Percentiles rank a stretch among this genome's conserved stretches.
These are phyloP conservation scores for Eupsilia transversa DNA, from an alignment of 2,888 invertebrate genomes.

Conservation along the genomic window DNA sequence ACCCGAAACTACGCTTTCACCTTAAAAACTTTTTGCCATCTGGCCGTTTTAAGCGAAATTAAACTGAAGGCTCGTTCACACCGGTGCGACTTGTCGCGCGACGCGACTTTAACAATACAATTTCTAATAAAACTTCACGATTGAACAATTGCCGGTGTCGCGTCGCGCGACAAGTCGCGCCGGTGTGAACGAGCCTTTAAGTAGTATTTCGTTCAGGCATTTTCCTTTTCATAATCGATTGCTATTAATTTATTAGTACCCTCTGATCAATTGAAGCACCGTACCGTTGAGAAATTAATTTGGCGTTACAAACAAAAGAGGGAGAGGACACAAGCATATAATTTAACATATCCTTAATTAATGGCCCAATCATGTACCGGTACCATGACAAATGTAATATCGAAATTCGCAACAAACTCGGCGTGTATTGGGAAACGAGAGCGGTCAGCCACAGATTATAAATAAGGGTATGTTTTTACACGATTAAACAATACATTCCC, in stretches of 20 bases:
- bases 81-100: too few relatives aligned
- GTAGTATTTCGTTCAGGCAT: not conserved
- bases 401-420: slow-evolving; percentile 46
- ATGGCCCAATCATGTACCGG: slow-evolving; percentile 62
- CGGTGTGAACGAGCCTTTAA: too few relatives aligned
- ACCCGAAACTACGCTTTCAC: not conserved
- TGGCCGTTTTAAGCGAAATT: slow-evolving; percentile 29
- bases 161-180: too few relatives aligned
- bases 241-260: slow-evolving; percentile 45
- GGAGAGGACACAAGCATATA: slow-evolving; percentile 58
- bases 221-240: slow-evolving; percentile 26
- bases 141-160: too few relatives aligned
- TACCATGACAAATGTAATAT: slow-evolving; percentile 67
- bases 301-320: slow-evolving; percentile 43
- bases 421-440: slow-evolving; percentile 16
- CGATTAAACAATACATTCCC: slow-evolving; percentile 29
- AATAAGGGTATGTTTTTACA: slow-evolving; percentile 46
- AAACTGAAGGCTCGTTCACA: too few relatives aligned
- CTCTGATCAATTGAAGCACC: slow-evolving; percentile 39
- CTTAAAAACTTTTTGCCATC: slow-evolving; percentile 13
- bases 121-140: too few relatives aligned
- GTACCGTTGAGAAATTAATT: slow-evolving; percentile 61
- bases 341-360: slow-evolving; percentile 68
- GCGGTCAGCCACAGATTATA: slow-evolving; percentile 49
- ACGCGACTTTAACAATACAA: too few relatives aligned